phyloP scores from a whole-genome alignment of 1,140 invertebrate species.

The Mactra quadrangularis region DNA sequence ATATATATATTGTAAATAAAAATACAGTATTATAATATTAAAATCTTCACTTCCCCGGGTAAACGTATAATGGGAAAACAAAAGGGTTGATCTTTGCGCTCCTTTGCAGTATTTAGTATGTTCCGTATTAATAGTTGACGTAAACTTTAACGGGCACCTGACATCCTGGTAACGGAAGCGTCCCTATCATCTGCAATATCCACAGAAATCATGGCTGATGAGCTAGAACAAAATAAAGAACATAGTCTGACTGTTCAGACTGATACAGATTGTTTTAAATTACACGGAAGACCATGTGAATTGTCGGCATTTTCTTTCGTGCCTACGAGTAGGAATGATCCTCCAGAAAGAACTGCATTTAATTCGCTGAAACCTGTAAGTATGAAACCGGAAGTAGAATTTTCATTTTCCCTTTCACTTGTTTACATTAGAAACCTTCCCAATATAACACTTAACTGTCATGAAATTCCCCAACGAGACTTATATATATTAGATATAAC shows the following conservation, averaged over 20 bases:
- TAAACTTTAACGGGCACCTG: conserved; percentile 65
- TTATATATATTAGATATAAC: too few species aligned
- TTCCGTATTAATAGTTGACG: too few species aligned
- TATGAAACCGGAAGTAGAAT: conserved; percentile 32
- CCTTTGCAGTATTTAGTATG: too few species aligned
- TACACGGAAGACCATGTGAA: conserved; percentile 82
- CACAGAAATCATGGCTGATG: conserved; percentile 60
- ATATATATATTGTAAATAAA: too few species aligned
- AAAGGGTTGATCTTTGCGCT: too few species aligned
- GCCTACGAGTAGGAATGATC: conserved; percentile 74
- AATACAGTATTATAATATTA: too few species aligned
- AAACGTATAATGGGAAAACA: too few species aligned
- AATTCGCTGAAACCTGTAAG: conserved; percentile 79
- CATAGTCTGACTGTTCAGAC: conserved; percentile 72
- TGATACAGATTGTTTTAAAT: conserved; percentile 75
- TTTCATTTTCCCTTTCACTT: conserved; percentile 6
- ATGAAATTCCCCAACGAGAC: too few species aligned
- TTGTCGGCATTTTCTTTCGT: conserved; percentile 82
- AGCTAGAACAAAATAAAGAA: conserved; percentile 57
- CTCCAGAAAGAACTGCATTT: conserved; percentile 78
- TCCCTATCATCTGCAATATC: conserved; percentile 59
- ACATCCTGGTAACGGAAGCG: conserved; percentile 69
- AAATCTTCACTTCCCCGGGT: too few species aligned
- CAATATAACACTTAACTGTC: too few species aligned
- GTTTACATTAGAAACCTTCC: conserved; percentile 58